A percentile compares a stretch with the other conserved stretches of the same genome.
Evolutionary conservation across 2,888 invertebrate genomes (phyloP).

Genomic region (Amphipyra tragopoginis): DNA sequence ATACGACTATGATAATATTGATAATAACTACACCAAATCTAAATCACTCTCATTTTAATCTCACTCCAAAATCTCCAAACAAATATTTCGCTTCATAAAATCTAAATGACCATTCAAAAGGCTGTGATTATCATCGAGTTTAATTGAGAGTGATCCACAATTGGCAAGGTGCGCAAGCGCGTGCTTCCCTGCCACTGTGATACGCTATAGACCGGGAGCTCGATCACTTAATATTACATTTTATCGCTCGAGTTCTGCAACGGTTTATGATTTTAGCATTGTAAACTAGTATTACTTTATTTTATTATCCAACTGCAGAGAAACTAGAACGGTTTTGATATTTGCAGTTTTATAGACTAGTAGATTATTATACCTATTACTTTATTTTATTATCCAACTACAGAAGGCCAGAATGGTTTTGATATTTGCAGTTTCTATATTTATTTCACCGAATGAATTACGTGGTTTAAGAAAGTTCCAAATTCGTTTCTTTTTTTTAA

Average conservation of each 20-base stretch:
- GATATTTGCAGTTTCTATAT: not conserved
- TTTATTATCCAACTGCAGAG: not conserved
- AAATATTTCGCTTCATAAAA: constrained; percentile 4
- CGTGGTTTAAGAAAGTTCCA: too few species aligned
- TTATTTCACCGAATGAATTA: not conserved
- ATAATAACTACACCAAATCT: too few species aligned
- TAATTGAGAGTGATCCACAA: constrained; percentile 67
- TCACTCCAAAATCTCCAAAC: too few species aligned
- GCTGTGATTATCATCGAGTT: constrained; percentile 45
- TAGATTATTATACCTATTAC: too few species aligned
- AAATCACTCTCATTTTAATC: too few species aligned
- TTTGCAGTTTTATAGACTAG: not conserved
- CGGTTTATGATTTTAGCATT: constrained; percentile 35
- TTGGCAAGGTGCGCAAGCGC: constrained; percentile 66
- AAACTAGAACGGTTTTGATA: not conserved
- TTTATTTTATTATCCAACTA: constrained; percentile 1
- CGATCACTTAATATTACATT: constrained; percentile 30
- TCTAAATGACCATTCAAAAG: constrained; percentile 19
- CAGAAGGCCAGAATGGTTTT: not conserved
- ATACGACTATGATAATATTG: too few species aligned
- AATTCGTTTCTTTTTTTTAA: not conserved
- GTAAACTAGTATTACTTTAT: not conserved
- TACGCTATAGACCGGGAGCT: constrained; percentile 76
- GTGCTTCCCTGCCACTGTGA: constrained; percentile 69
- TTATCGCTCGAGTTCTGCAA: constrained; percentile 20